A percentile compares a stretch with the other conserved stretches of the same genome.
Evolutionary conservation across 2,888 invertebrate genomes (phyloP).

Genomic region (Agrochola litura): DNA sequence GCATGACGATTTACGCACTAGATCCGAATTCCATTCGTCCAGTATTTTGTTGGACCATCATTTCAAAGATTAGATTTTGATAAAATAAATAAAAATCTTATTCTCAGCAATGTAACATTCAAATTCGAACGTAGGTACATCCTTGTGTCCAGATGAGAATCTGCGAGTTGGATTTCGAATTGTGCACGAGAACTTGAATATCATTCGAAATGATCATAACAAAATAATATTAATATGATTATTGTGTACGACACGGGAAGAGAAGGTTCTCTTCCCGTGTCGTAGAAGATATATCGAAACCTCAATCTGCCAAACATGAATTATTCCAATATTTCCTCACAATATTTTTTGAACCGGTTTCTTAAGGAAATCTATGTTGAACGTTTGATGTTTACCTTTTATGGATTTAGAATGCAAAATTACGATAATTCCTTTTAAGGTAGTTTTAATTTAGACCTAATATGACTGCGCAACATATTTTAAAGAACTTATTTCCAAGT

Average conservation of each 20-base stretch:
- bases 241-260: no score
- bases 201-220: background rate
- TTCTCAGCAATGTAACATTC: background rate
- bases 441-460: background rate
- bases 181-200: background rate
- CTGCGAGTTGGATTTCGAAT: background rate
- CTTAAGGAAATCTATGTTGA: background rate
- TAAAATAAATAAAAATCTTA: background rate
- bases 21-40: background rate
- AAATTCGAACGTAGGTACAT: background rate
- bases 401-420: background rate
- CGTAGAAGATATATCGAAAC: conserved; percentile 14
- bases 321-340: conserved; percentile 1
- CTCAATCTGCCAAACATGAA: conserved; percentile 32
- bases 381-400: background rate
- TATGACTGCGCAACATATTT: background rate
- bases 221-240: background rate
- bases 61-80: background rate
- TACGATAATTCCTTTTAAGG: background rate
- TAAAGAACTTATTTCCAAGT: no score
- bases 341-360: conserved; percentile 3
- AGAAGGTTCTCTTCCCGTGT: background rate
- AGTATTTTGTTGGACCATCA: background rate
- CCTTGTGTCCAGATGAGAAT: background rate
- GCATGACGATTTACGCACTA: no score